Conservation (phyloP, 2,888 invertebrate species). For the Cheilosia grossa region DNA sequence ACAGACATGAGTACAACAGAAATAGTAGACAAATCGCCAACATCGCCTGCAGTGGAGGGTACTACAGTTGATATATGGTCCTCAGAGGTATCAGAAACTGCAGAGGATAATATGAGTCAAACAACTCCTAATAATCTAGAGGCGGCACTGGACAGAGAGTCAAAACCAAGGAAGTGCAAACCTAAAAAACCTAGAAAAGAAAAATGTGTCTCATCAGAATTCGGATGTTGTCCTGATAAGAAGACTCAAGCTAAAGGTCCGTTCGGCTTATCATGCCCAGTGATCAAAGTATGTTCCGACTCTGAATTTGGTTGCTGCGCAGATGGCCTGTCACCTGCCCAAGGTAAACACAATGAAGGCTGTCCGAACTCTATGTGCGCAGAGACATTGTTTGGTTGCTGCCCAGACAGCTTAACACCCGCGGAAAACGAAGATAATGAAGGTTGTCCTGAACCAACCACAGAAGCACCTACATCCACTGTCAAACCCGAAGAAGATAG, state of each 20-base stretch:
- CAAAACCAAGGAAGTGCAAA: slow-evolving; percentile 85
- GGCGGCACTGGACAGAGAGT: slow-evolving; percentile 84
- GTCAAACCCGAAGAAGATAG: slow-evolving; percentile 75
- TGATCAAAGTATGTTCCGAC: slow-evolving; percentile 89
- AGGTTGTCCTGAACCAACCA: slow-evolving; percentile 89
- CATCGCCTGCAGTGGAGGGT: slow-evolving; percentile 76
- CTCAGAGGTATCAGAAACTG: slow-evolving; percentile 76
- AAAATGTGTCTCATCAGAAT: slow-evolving; percentile 87
- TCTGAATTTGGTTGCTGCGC: slow-evolving; percentile 91
- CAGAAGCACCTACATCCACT: slow-evolving; percentile 82
- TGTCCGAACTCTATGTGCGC: slow-evolving; percentile 90
- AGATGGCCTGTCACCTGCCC: slow-evolving; percentile 91
- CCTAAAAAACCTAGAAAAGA: slow-evolving; percentile 81
- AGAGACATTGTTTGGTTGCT: slow-evolving; percentile 94
- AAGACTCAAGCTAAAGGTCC: slow-evolving; percentile 91
- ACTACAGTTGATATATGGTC: slow-evolving; percentile 82
- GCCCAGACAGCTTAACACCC: slow-evolving; percentile 89
- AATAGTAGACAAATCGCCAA: slow-evolving; percentile 22
- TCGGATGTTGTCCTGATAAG: slow-evolving; percentile 94
- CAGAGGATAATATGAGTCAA: slow-evolving; percentile 82
- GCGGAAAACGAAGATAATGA: slow-evolving; percentile 91
- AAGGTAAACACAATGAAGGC: slow-evolving; percentile 88
- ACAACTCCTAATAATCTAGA: slow-evolving; percentile 85
- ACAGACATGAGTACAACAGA: slow-evolving; percentile 37
- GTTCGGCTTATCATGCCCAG: slow-evolving; percentile 91